Evolutionary conservation across 2,113 vertebrate species (phyloP), one percentile per base, ranked within the genome.

Genomic region (Ariopsis seemanni): DNA sequence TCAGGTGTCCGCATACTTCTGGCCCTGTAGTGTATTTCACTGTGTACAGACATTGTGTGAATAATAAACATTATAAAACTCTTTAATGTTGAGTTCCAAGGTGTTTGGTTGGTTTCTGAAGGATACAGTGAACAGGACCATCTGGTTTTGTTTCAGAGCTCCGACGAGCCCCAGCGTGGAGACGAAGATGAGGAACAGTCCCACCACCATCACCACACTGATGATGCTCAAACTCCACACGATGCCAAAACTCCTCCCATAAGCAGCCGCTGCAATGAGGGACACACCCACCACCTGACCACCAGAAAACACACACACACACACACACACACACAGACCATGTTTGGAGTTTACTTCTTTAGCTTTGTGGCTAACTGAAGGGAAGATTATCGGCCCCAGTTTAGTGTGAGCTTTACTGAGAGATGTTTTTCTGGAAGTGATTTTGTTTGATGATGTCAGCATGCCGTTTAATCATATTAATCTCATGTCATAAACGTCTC

Each of bases 41-140:
- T 25, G 75, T 17, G 50, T 78, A 7, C 55, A 7, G 22, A 55
- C 15, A 12, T 75, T 27, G 50, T 52, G 20, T 20, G 42, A 17
- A 48, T 74, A 72, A 42, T 9, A 5, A 7, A 48, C 27, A 34
- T 14, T 71, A 48, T 22, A 48, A 48, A 34, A 15, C 5, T 17
- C 7, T 8, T 7, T 72, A 18, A 27, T 15, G 34, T 67, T 15
- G 9, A 1, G 20, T 18, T 67, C 15, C n/a, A 9, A n/a, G 42
- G 7, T 65, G 2, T 48, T 65, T 27, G 9, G 2, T 1, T 69
- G 55, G 55, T 42, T 11, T 79, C 20, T 12, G 42, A 94, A 97
- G 96, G 97, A 98, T 98, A 98, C 97, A 84, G 97, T 97, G 94
- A 98, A 98, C 0, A 98, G 96, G 95, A 98, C 94, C 85, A 98